Base-by-base conservation (phyloP, 2,113 vertebrate genomes). In the Clarias gariepinus region DNA sequence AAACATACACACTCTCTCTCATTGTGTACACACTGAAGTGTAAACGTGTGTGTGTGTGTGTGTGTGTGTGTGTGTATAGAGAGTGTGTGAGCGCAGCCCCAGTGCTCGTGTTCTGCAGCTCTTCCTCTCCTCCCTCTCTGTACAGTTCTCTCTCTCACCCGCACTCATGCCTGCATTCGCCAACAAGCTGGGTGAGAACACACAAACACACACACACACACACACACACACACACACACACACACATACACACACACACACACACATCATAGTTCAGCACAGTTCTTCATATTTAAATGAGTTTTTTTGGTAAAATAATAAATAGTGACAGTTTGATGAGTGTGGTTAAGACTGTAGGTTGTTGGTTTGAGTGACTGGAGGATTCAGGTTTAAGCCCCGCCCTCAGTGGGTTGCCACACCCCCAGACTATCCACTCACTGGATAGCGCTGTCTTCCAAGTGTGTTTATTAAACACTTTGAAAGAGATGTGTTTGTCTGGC, bases 141-240 rank as follows among this genome's bases (percentile, higher is more conserved):
- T 85, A 61, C 95, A 97, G 91, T 99, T 98, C 87, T 89, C 87
- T 86, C 93, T 97, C 41, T 90, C 96, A 77, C 97, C 98, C 9
- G 91, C 93, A 60, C 93, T 96, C 92, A 95, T 90, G 93, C 92
- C 95, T 52, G 94, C 90, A 81, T 98, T 99, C 91, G 96, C 96
- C 87, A 92, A 91, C 87, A 99, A 99, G 88, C 95, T 99, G 1
- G 97, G 98, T 99, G 94, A 91, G 96, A 58, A 57, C 52, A 52
- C 63, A 41, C 68, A 55, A 58, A 47, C 73, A 57, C 82, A 36
- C 30, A 64, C 61, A 73, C 53, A 79, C 61, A 66, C 79, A 52
- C 60, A 61, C 64, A 28, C 69, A 66, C 66, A 47, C 53, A 77
- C 18, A 85, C 85, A n/a, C n/a, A n/a, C n/a, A n/a, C n/a, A n/a